Evolutionary conservation across 2,797 vertebrate species (phyloP).

Genomic region (Molothrus aeneus): DNA sequence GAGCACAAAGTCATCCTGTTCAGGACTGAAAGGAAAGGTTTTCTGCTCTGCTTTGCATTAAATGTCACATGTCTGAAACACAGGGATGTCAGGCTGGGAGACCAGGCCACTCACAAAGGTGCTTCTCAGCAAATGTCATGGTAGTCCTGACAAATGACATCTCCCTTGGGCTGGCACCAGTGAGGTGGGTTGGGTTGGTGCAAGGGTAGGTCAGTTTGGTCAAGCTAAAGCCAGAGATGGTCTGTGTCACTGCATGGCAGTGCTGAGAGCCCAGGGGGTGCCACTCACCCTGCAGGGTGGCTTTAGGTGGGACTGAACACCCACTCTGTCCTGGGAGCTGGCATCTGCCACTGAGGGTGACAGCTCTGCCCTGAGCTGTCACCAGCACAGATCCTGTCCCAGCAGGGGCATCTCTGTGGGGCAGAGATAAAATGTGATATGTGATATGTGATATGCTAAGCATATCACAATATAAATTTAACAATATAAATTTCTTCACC

Average conservation of each 20-base stretch:
- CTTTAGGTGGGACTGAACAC: background rate
- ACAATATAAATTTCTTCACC: background rate
- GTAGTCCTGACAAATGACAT: background rate
- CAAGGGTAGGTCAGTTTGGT: background rate
- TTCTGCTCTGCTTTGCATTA: background rate
- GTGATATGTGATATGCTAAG: no score
- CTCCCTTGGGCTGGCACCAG: background rate
- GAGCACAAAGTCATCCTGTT: background rate
- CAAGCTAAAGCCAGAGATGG: background rate
- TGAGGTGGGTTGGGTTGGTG: background rate
- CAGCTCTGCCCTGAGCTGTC: background rate
- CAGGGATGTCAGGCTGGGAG: background rate
- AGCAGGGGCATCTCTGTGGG: background rate
- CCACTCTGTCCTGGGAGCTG: background rate
- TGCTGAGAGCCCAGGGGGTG: background rate
- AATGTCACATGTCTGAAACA: background rate
- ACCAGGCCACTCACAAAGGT: background rate
- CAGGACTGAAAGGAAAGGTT: background rate
- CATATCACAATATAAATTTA: no score
- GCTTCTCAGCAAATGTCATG: background rate
- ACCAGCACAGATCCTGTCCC: background rate
- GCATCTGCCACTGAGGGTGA: background rate
- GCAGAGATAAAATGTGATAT: background rate
- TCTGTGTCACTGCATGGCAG: background rate
- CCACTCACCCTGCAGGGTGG: fast-evolving